Base-by-base conservation (phyloP, 2,113 vertebrate species). In the Mormyrus iriodes region DNA sequence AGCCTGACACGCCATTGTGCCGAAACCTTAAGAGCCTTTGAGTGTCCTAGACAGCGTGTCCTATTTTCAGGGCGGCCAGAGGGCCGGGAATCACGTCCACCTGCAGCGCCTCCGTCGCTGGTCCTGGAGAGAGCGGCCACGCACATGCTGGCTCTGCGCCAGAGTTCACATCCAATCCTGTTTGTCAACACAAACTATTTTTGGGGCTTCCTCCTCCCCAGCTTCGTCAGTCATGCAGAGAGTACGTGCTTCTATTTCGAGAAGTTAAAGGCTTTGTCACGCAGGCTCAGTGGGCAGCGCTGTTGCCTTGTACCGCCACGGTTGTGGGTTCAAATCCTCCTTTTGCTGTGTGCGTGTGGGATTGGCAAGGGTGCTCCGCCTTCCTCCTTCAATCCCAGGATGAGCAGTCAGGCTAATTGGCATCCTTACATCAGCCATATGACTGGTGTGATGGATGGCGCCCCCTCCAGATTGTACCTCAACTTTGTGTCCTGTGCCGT, bases 131-230 rank as follows among this genome's bases (percentile, higher is more conserved):
- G 93, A 93, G 93, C 2, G 2, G 3, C 15, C 51, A 49, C 17
- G 9, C 48, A 31, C 31, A 35, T 19, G 27, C 49, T 17, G 84
- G 13, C 1, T 48, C 42, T 1, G 12, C 6, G 24, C 87, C 61
- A 88, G 89, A 84, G 86, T 86, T 49, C 90, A 88, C 91, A 88
- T 89, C 91, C 89, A 90, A 91, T 89, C 90, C 65, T 94, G 94
- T 95, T 95, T 95, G 94, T 95, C 94, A 95, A 95, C 92, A 93
- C 87, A 92, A 93, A 92, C 91, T 65, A 89, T 94, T 93, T 91
- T 89, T 82, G 90, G 91, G 58, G 91, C 93, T 91, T 89, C 90
- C 91, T 93, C 88, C 89, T 87, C 44, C 86, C 3, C 21, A 86
- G 90, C 89, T n/a, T 61, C 2, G 86, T 7, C 58, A 91, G 88